These are phyloP conservation scores for Zaprionus lineosus DNA, from an alignment of 2,888 invertebrate species.

Conservation along the genomic window DNA sequence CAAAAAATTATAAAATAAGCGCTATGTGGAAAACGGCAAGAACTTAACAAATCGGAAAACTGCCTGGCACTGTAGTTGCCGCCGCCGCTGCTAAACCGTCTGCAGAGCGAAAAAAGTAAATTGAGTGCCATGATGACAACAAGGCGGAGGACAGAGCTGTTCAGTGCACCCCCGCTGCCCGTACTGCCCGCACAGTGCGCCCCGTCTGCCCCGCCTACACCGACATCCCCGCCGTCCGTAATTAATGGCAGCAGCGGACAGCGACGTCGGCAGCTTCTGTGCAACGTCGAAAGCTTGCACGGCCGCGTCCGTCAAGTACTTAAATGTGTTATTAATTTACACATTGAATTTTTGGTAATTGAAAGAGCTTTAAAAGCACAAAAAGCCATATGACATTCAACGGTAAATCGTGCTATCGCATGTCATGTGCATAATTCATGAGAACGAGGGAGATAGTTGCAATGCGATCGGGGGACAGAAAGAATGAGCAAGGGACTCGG, in stretches of 20 bases:
- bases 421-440: slow-evolving; percentile 51
- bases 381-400: slow-evolving; percentile 29
- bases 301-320: slow-evolving; percentile 81
- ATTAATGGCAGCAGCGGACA: slow-evolving; percentile 44
- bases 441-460: background rate
- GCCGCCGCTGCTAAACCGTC: slow-evolving; percentile 11
- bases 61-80: slow-evolving; percentile 36
- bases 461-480: background rate
- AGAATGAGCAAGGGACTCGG: background rate
- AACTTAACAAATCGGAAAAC: slow-evolving; percentile 48
- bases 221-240: slow-evolving; percentile 15
- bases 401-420: slow-evolving; percentile 39
- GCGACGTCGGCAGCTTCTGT: slow-evolving; percentile 71
- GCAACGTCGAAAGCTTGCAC: slow-evolving; percentile 81
- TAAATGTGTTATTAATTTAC: slow-evolving; percentile 83
- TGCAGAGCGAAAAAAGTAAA: slow-evolving; percentile 6
- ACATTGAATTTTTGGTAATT: slow-evolving; percentile 83
- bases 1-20: slow-evolving; percentile 46
- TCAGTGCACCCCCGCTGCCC: too few species aligned
- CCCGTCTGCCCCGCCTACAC: slow-evolving; percentile 25
- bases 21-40: slow-evolving; percentile 56
- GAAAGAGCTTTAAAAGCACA: slow-evolving; percentile 14
- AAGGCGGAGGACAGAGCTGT: too few species aligned
- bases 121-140: slow-evolving; percentile 41
- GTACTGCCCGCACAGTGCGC: too few species aligned